Evolutionary conservation across 64 coral and sea anemone species (phyloP).

Genomic region (Astreopora myriophthalma): DNA sequence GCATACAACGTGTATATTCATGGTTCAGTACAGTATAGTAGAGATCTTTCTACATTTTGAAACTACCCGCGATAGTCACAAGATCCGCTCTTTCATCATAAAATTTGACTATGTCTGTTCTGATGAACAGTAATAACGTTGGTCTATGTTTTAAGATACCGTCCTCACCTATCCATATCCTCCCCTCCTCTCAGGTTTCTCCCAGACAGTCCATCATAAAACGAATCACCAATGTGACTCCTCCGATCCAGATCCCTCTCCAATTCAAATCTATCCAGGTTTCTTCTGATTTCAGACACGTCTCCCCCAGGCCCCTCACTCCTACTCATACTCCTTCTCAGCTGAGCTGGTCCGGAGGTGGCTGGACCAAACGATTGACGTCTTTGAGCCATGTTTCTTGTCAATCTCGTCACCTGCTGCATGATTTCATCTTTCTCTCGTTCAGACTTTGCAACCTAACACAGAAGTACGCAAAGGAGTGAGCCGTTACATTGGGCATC

Average conservation of each 20-base stretch:
- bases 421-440: constrained; percentile 84
- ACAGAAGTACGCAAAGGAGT: not conserved
- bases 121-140: no score
- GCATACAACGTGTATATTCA: no score
- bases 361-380: constrained; percentile 77
- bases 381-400: constrained; percentile 43
- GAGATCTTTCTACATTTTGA: no score
- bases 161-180: constrained; percentile 7
- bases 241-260: constrained; percentile 69
- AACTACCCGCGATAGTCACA: no score
- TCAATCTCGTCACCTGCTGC: constrained; percentile 69
- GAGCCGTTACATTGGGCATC: not conserved
- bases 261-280: constrained; percentile 75
- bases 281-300: constrained; percentile 68
- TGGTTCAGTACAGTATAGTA: no score
- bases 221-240: constrained; percentile 13
- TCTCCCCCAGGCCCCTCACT: constrained; percentile 24
- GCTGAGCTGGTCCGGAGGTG: constrained; percentile 11
- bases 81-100: no score
- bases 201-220: constrained; percentile 54
- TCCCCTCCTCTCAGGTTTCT: constrained; percentile 27
- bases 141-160: no score
- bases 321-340: constrained; percentile 37
- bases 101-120: no score
- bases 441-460: constrained; percentile 79